Base-by-base conservation (phyloP, 2,888 invertebrate species). In the Campopleginae sp. region DNA sequence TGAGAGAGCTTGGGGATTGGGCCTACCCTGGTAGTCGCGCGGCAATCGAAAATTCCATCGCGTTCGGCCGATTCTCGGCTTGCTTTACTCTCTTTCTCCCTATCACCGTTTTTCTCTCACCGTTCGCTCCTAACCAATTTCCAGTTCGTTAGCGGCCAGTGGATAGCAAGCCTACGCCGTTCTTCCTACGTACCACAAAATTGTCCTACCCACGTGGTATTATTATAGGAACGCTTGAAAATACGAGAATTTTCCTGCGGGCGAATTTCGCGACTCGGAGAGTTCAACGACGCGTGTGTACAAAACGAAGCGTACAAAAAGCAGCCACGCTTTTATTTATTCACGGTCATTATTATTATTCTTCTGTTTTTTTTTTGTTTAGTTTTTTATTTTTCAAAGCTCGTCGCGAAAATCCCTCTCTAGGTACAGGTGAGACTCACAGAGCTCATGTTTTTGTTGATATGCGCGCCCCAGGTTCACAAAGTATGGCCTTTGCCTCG, bases 101-200 rank as follows among this genome's bases (percentile, higher is more conserved):
- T 44, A 51, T 58, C 27, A 19, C 19, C 65, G 38, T 54, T 63
- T 44, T 58, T 70, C 68, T 70, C 58, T 78, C 58, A 61, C 58
- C 51, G 31, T 54, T 31, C n/a, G 70, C 71, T 51, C 63, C 44
- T 68, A 51, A 72, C 80, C 83, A 81, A 85, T 87, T 86, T 86
- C 80, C 79, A 80, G 79, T 84, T 86, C 86, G 85, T 85, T 87
- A 80, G 80, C 79, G 66, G 44, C 66, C 76, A 76, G 46, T 58
- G 58, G 63, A 68, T 76, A 70, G 65, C 46, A 4, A n/a, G 51
- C 48, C 70, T 51, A 51, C 54, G 51, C 38, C 71, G 44, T 66
- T 74, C 33, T 31, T 23, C 42, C 46, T 61, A 14, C 23, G 33
- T 72, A 44, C 46, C 42, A 65, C 27, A 80, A 66, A 74, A 44